Evolutionary conservation across 2,888 invertebrate species (phyloP).

Genomic region (Cryptocephalus primarius): DNA sequence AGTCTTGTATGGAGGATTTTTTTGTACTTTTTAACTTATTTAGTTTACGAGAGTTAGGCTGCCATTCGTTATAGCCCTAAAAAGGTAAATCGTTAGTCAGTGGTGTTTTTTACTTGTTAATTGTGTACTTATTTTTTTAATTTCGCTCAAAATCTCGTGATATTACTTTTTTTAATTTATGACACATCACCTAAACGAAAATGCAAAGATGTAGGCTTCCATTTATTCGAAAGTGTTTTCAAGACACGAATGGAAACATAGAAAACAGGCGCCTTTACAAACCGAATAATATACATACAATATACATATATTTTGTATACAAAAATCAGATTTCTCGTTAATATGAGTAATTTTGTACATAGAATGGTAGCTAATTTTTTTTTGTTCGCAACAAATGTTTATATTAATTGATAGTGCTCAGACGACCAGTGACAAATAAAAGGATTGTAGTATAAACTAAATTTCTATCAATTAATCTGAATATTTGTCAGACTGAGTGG

Average conservation of each 20-base stretch:
- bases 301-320: not conserved
- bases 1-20: constrained; percentile 18
- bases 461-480: not conserved
- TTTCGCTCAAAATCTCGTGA: no score
- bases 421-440: no score
- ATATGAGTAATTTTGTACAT: no score
- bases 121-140: no score
- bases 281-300: not conserved
- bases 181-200: not conserved
- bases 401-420: no score
- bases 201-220: constrained; percentile 2
- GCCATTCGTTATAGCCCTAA: constrained; percentile 16
- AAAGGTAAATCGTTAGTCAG: no score
- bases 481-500: constrained; percentile 9
- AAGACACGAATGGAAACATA: not conserved
- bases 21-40: constrained; percentile 15
- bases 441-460: not conserved
- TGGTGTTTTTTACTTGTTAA: no score
- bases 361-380: no score
- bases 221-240: not conserved
- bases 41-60: constrained; percentile 17
- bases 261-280: constrained; percentile 1
- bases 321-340: no score
- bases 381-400: no score
- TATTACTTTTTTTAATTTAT: no score